phyloP scores from a whole-genome alignment of 2,113 vertebrate species.

The Asarcornis scutulata region DNA sequence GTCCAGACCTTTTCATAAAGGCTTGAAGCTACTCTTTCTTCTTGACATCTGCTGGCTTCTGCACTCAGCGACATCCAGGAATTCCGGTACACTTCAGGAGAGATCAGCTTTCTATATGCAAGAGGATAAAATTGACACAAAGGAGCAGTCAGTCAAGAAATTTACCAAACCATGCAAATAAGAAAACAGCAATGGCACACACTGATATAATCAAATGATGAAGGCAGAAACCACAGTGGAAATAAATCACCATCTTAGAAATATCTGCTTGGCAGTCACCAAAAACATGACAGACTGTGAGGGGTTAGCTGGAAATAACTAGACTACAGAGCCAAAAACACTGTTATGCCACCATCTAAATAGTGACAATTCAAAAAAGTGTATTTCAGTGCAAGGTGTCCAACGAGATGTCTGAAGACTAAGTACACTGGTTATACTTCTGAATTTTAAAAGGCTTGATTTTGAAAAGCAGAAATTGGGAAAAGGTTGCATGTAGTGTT shows the following conservation, averaged over 20 bases:
- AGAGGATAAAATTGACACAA: rapidly evolving
- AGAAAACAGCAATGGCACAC: neutral
- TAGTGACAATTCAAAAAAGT: neutral
- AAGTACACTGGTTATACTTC: neutral
- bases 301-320: neutral
- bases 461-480: neutral
- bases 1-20: neutral
- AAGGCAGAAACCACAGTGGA: neutral
- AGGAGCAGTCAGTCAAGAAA: neutral
- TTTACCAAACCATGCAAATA: neutral
- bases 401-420: neutral
- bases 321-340: neutral
- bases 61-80: neutral
- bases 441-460: neutral
- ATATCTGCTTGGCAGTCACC: neutral
- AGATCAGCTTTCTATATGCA: neutral
- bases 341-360: neutral
- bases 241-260: neutral
- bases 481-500: neutral
- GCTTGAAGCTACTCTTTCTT: neutral
- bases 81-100: neutral
- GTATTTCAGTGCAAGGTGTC: neutral
- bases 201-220: neutral
- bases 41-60: neutral
- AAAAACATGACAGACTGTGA: neutral